Evolutionary conservation across 2,888 invertebrate genomes (phyloP).

Genomic region (Ophion costatus): DNA sequence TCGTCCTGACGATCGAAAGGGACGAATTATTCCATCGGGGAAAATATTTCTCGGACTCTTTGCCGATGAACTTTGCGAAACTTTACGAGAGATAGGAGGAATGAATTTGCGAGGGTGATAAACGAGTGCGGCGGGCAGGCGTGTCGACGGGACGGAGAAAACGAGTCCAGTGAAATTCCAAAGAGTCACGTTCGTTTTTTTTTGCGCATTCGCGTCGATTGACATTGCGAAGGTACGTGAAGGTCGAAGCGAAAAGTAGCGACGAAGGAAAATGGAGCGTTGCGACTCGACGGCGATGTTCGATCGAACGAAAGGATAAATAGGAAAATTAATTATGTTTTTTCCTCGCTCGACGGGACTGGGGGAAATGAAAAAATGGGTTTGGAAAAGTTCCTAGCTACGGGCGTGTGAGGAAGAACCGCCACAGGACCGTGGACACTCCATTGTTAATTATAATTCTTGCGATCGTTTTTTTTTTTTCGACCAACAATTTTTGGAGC

Average conservation of each 20-base stretch:
- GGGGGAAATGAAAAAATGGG: neutral
- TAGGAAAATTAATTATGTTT: neutral
- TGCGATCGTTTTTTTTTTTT: neutral
- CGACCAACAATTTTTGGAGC: neutral
- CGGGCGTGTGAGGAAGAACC: conserved; percentile 30
- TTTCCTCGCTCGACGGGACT: conserved; percentile 15
- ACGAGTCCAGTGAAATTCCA: conserved; percentile 57
- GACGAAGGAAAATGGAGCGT: neutral
- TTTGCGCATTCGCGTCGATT: conserved; percentile 28
- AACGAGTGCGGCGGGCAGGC: no score
- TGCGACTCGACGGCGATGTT: no score
- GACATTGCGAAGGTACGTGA: neutral
- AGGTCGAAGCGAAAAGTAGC: neutral
- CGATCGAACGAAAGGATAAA: neutral
- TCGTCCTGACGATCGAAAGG: no score
- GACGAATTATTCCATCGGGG: no score
- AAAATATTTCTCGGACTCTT: no score
- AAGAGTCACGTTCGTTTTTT: conserved; percentile 45
- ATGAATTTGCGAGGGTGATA: no score
- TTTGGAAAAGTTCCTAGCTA: conserved; percentile 54
- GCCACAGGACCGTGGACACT: conserved; percentile 24
- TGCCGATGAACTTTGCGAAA: no score
- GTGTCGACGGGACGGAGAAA: neutral
- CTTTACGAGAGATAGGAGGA: no score
- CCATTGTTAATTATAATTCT: conserved; percentile 21